A percentile compares a stretch with the other conserved stretches of the same genome.
Evolutionary conservation across 2,888 invertebrate species (phyloP).

Genomic region (Hesperia comma): DNA sequence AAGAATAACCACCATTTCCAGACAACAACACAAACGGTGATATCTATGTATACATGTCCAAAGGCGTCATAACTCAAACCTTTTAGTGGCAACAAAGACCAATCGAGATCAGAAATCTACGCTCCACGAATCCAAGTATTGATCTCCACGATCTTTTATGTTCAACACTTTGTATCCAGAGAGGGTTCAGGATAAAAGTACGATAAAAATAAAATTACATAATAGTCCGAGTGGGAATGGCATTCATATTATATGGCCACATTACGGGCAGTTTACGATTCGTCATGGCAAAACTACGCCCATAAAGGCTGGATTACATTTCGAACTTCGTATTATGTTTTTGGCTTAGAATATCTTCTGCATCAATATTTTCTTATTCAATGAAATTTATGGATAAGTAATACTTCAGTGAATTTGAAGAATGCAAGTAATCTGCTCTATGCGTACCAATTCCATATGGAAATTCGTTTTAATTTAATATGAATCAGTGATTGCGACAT

Average conservation of each 20-base stretch:
- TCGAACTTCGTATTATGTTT: slow-evolving; percentile 3
- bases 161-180: slow-evolving; percentile 30
- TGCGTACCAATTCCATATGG: neutral
- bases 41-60: slow-evolving; percentile 22
- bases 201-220: slow-evolving; percentile 37
- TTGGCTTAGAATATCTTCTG: too few relatives aligned
- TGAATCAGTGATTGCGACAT: slow-evolving; percentile 17
- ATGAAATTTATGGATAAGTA: too few relatives aligned
- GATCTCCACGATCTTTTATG: slow-evolving; percentile 34
- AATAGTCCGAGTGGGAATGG: slow-evolving; percentile 46
- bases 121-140: slow-evolving; percentile 24
- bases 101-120: slow-evolving; percentile 30
- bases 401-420: too few relatives aligned
- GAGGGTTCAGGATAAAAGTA: slow-evolving; percentile 29
- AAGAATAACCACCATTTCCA: slow-evolving; percentile 12
- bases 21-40: slow-evolving; percentile 27
- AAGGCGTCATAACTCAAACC: slow-evolving; percentile 31
- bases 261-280: slow-evolving; percentile 64
- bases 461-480: slow-evolving; percentile 12
- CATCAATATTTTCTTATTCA: too few relatives aligned
- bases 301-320: slow-evolving; percentile 41
- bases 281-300: slow-evolving; percentile 54
- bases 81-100: slow-evolving; percentile 36
- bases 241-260: slow-evolving; percentile 56
- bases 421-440: too few relatives aligned